Conservation (phyloP, 1,140 invertebrate genomes). For the Drosophila ironensis region DNA sequence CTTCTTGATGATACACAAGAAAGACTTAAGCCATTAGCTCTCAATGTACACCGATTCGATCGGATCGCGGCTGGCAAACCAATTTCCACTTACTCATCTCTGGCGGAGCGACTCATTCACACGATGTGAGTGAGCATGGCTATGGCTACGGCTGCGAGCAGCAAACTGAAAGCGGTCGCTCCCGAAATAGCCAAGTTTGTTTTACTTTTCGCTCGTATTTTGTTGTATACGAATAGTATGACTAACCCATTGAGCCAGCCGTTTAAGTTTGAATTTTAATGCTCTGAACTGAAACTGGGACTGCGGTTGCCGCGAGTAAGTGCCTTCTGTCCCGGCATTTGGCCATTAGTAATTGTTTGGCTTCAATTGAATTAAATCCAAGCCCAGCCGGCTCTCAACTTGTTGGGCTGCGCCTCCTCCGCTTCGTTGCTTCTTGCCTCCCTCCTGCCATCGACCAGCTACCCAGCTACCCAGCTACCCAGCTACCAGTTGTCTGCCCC, state of each 20-base stretch:
- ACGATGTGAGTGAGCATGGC: no score
- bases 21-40: neutral
- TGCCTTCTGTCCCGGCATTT: conserved; percentile 32
- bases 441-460: neutral
- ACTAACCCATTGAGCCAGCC: conserved; percentile 45
- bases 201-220: conserved; percentile 4
- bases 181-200: conserved; percentile 71
- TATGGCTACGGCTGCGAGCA: conserved; percentile 17
- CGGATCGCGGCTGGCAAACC: neutral
- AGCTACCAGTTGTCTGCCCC: conserved; percentile 1
- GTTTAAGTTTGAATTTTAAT: neutral
- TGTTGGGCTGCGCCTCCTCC: no score
- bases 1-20: no score
- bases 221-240: conserved; percentile 28
- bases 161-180: conserved; percentile 58
- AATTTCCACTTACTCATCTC: conserved; percentile 13
- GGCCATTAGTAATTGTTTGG: conserved; percentile 32
- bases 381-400: neutral
- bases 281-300: conserved; percentile 22
- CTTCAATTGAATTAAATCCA: conserved; percentile 44
- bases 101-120: conserved; percentile 16
- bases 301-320: conserved; percentile 54
- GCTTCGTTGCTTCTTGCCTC: no score
- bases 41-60: neutral
- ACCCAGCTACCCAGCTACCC: no score